phyloP scores from a whole-genome alignment of 1,140 invertebrate genomes.

The Megalopta genalis region DNA sequence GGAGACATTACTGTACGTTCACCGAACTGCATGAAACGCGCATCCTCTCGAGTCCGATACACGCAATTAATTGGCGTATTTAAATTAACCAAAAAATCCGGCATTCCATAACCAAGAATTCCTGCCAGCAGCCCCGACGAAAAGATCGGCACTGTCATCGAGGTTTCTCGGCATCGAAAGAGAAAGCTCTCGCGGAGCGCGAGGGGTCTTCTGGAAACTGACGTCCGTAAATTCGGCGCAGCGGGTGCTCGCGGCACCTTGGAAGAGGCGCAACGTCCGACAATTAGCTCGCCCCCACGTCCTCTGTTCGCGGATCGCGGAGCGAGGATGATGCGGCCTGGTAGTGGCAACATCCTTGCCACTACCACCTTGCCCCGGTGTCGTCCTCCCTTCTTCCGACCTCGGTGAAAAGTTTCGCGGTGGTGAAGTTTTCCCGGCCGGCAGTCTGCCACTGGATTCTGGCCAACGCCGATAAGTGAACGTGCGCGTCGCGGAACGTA shows the following conservation, averaged over 20 bases:
- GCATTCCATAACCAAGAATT: too few relatives aligned
- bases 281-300: constrained; percentile 53
- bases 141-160: too few relatives aligned
- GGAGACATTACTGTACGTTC: too few relatives aligned
- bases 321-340: constrained; percentile 27
- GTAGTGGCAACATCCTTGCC: constrained; percentile 66
- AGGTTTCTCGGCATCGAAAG: too few relatives aligned
- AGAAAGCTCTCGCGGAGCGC: too few relatives aligned
- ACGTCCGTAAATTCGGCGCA: constrained; percentile 44
- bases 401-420: constrained; percentile 31
- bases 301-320: background rate
- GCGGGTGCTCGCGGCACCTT: background rate
- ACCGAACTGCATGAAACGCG: too few relatives aligned
- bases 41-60: too few relatives aligned
- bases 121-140: too few relatives aligned
- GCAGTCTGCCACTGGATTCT: constrained; percentile 69
- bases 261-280: constrained; percentile 42
- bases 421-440: constrained; percentile 48
- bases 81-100: too few relatives aligned
- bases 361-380: constrained; percentile 44
- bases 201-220: too few relatives aligned
- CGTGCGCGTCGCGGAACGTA: background rate
- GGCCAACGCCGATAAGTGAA: constrained; percentile 68
- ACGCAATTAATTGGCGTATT: too few relatives aligned
- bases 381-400: constrained; percentile 56